A percentile compares a stretch with the other conserved stretches of the same genome.
Evolutionary conservation across 2,113 vertebrate genomes (phyloP).

Genomic region (Ramphastos sulfuratus): DNA sequence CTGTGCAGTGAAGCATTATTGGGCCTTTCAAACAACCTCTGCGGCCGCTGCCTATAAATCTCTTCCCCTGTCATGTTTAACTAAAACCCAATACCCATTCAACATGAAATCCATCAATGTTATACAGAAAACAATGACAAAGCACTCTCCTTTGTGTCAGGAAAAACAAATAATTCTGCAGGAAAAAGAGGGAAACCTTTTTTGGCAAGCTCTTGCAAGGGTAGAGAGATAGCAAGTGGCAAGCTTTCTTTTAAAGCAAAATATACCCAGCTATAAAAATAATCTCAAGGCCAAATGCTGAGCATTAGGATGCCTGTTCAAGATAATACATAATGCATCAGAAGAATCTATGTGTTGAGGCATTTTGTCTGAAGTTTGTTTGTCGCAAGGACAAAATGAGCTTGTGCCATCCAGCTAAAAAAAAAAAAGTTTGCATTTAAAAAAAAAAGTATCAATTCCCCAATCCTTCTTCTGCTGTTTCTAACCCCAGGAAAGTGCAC

Average conservation of each 20-base stretch:
- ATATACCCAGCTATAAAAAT: neutral
- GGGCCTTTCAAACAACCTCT: conserved; percentile 82
- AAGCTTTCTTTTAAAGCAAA: conserved; percentile 36
- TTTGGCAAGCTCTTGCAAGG: conserved; percentile 74
- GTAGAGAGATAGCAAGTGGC: conserved; percentile 8
- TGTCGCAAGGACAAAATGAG: neutral
- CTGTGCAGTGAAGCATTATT: conserved; percentile 75
- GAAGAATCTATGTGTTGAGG: neutral
- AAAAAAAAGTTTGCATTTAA: neutral
- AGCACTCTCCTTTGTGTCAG: conserved; percentile 85
- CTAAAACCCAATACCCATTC: conserved; percentile 92
- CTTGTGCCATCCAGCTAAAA: neutral
- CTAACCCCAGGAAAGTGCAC: neutral
- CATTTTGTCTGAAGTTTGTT: conserved; percentile 18
- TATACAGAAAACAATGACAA: conserved; percentile 89
- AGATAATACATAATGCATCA: neutral
- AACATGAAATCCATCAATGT: conserved; percentile 90
- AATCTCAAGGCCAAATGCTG: neutral
- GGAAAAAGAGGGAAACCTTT: conserved; percentile 76
- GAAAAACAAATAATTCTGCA: conserved; percentile 76
- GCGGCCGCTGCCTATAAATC: conserved; percentile 85
- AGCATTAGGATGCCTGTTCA: neutral
- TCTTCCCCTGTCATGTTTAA: conserved; percentile 84
- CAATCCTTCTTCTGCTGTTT: neutral
- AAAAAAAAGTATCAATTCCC: neutral